These are phyloP conservation scores for Pristionchus fissidentatus DNA, from an alignment of 2,888 invertebrate species.

Conservation along the genomic window DNA sequence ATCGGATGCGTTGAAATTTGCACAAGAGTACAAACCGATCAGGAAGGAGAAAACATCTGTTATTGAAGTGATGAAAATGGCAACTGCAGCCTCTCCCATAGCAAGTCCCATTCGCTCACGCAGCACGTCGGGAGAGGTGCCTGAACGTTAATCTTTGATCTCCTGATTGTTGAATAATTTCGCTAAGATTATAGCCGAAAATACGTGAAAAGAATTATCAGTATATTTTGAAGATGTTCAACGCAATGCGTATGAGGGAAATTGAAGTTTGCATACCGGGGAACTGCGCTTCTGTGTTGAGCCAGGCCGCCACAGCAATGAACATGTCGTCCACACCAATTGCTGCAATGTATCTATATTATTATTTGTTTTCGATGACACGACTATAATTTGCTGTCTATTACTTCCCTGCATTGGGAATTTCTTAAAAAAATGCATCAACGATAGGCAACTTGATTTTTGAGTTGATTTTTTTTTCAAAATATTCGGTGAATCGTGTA, in stretches of 20 bases:
- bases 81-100: conserved; percentile 92
- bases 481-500: neutral
- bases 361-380: neutral
- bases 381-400: no score
- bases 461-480: neutral
- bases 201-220: neutral
- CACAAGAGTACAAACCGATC: conserved; percentile 30
- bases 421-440: neutral
- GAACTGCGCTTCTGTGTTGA: conserved; percentile 83
- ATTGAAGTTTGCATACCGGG: conserved; percentile 56
- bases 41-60: conserved; percentile 80
- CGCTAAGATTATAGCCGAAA: neutral
- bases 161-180: neutral
- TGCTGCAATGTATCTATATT: conserved; percentile 80
- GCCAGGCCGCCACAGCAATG: conserved; percentile 94
- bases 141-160: conserved; percentile 6
- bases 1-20: neutral
- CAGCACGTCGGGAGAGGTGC: conserved; percentile 78
- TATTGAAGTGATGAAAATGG: conserved; percentile 93
- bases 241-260: neutral
- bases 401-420: neutral
- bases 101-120: conserved; percentile 90
- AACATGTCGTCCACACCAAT: conserved; percentile 97
- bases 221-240: neutral
- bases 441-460: neutral